Evolutionary conservation across 2,113 vertebrate genomes (phyloP).

Genomic region (Mustela lutreola): DNA sequence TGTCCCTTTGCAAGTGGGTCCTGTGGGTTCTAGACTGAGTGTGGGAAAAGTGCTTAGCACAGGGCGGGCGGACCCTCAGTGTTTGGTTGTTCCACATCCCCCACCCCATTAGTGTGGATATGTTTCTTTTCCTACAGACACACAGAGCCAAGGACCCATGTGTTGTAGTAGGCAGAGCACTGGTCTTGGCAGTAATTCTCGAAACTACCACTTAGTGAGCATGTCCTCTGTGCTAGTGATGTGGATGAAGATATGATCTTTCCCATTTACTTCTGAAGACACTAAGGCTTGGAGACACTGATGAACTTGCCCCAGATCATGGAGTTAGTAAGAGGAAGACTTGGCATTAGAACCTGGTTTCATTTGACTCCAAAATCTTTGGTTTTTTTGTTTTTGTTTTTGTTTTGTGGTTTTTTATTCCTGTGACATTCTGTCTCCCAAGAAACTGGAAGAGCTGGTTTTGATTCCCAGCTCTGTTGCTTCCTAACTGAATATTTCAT

Average conservation of each 20-base stretch:
- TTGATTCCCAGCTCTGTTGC: background rate
- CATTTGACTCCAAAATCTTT: background rate
- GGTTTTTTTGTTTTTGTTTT: background rate
- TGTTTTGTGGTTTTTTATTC: background rate
- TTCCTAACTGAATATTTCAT: background rate
- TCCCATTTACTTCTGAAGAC: background rate
- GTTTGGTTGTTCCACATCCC: background rate
- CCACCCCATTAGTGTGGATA: too few relatives aligned
- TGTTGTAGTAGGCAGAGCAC: background rate
- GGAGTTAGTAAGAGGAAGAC: background rate
- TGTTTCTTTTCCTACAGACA: background rate
- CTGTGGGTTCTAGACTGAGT: background rate
- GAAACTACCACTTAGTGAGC: background rate
- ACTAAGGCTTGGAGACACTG: background rate
- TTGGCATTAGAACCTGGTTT: background rate
- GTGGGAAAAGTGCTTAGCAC: background rate
- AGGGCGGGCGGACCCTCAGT: fast-evolving
- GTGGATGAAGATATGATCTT: background rate
- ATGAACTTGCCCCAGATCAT: background rate
- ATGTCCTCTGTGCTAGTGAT: background rate
- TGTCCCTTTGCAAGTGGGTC: background rate
- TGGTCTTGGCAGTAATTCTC: background rate
- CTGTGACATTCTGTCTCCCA: background rate
- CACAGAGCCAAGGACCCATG: background rate
- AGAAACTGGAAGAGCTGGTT: background rate